Evolutionary conservation across 2,797 vertebrate genomes (phyloP).

Genomic region (Takifugu rubripes): DNA sequence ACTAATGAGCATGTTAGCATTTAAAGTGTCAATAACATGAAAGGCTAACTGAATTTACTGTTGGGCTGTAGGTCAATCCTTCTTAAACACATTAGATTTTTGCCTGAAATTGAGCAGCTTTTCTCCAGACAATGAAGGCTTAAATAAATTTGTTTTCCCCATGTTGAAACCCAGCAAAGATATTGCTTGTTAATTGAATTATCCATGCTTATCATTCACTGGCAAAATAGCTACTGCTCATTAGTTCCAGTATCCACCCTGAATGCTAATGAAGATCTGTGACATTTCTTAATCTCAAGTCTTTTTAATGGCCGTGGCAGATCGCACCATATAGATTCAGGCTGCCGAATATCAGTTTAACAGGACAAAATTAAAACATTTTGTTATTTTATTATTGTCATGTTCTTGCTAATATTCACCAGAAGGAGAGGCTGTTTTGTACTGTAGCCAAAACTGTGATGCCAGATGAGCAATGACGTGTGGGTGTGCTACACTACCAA

Average conservation of each 20-base stretch:
- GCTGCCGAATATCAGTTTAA: background rate
- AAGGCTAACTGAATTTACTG: constrained; percentile 49
- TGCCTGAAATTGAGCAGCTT: constrained; percentile 38
- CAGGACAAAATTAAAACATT: background rate
- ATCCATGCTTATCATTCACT: constrained; percentile 31
- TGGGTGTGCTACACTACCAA: constrained; percentile 8
- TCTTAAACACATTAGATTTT: constrained; percentile 45
- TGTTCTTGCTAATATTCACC: no score
- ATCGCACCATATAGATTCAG: constrained; percentile 14
- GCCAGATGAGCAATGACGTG: background rate
- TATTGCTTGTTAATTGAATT: constrained; percentile 52
- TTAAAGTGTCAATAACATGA: constrained; percentile 38
- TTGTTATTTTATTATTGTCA: no score
- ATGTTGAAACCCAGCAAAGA: constrained; percentile 17
- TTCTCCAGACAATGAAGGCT: constrained; percentile 29
- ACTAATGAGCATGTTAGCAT: constrained; percentile 52
- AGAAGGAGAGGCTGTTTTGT: no score
- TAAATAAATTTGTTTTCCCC: constrained; percentile 6
- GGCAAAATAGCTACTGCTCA: constrained; percentile 18
- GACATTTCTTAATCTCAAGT: constrained; percentile 24
- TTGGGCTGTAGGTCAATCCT: constrained; percentile 33
- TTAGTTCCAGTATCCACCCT: constrained; percentile 23
- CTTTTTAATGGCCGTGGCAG: constrained; percentile 16
- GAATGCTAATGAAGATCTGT: constrained; percentile 32
- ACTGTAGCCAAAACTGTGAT: no score